These are phyloP conservation scores for Carettochelys insculpta DNA, from an alignment of 2,113 vertebrate genomes.

Conservation along the genomic window DNA sequence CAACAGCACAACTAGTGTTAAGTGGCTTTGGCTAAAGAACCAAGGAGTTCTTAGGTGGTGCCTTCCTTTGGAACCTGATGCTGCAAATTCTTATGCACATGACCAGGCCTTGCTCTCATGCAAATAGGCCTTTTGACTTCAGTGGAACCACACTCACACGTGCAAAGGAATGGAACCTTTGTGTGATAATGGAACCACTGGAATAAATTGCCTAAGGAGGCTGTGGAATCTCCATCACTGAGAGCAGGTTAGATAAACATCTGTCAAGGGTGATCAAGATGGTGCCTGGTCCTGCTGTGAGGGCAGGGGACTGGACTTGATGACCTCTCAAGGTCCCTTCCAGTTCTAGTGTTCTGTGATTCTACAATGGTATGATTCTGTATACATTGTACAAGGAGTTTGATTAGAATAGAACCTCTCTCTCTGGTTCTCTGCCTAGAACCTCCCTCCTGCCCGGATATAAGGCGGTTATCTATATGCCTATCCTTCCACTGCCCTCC, in stretches of 20 bases:
- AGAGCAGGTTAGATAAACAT: no score
- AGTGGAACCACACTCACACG: neutral
- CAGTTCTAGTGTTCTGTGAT: no score
- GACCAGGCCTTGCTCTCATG: neutral
- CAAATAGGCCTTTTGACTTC: neutral
- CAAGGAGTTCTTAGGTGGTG: neutral
- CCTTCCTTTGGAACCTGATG: fast-evolving
- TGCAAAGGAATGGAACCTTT: neutral
- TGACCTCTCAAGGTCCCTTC: no score
- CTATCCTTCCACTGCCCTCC: neutral
- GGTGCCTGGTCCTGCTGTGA: no score
- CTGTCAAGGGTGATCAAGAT: no score
- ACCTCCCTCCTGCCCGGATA: neutral
- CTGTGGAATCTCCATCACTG: no score
- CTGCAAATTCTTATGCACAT: neutral
- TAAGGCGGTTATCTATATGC: no score
- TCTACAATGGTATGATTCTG: no score
- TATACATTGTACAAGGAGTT: neutral
- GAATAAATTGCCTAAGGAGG: no score
- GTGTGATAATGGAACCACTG: neutral
- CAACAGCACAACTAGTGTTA: neutral
- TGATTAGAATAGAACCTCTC: neutral
- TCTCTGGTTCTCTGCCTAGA: neutral
- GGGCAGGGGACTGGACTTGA: no score
- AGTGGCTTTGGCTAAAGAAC: neutral